These are phyloP conservation scores for Pediacus dermestoides DNA, from an alignment of 2,888 invertebrate genomes.

Conservation along the genomic window DNA sequence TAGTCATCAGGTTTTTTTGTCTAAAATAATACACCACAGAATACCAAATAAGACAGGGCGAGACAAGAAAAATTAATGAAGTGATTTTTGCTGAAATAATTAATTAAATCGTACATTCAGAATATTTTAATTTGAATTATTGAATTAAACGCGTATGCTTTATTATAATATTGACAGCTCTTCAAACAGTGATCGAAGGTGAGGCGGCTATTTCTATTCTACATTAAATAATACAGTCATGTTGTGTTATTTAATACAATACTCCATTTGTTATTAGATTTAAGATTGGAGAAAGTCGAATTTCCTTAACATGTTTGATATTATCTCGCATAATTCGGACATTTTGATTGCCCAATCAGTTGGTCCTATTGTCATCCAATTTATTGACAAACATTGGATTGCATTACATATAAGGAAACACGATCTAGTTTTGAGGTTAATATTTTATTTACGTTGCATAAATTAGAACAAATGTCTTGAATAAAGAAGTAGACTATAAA, in stretches of 20 bases:
- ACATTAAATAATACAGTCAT: too few species aligned
- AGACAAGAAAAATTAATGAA: conserved; percentile 12
- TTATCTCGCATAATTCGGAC: conserved; percentile 12
- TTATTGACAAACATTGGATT: conserved; percentile 2
- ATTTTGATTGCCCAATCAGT: conserved; percentile 14
- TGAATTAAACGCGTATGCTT: conserved; percentile 11
- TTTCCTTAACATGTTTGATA: conserved; percentile 17
- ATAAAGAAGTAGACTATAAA: too few species aligned
- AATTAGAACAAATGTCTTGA: too few species aligned
- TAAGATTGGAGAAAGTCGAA: conserved; percentile 10
- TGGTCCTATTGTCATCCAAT: conserved; percentile 8
- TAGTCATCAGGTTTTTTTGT: too few species aligned
- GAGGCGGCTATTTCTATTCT: conserved; percentile 3
- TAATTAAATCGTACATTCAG: conserved; percentile 10
- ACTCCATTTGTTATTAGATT: conserved; percentile 12
- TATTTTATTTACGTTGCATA: too few species aligned
- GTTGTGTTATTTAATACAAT: too few species aligned
- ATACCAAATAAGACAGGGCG: conserved; percentile 4
- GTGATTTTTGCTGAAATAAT: conserved; percentile 10
- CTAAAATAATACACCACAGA: conserved; percentile 7
- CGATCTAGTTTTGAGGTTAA: too few species aligned
- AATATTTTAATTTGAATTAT: conserved; percentile 10
- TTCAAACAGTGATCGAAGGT: conserved; percentile 6
- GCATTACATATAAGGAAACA: conserved; percentile 9
- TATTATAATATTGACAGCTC: conserved; percentile 8